These are phyloP conservation scores for Suncus etruscus DNA, from an alignment of 2,113 vertebrate genomes.

Conservation along the genomic window DNA sequence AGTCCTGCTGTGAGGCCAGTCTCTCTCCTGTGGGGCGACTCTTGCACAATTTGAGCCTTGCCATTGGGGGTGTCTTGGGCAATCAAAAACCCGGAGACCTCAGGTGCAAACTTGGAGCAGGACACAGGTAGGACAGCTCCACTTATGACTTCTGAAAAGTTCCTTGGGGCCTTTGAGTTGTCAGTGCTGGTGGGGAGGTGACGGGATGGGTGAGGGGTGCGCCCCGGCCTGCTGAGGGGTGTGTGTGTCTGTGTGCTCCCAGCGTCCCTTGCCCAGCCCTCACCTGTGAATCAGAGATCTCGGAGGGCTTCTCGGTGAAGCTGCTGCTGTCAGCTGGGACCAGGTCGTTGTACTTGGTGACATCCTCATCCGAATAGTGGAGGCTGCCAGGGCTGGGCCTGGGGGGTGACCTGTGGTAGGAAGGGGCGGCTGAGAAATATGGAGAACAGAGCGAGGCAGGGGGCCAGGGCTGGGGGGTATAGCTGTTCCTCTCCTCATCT, in stretches of 20 bases:
- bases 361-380: slow-evolving; percentile 97
- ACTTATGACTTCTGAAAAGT: fast-evolving
- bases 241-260: background rate
- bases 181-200: no score
- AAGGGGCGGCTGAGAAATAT: background rate
- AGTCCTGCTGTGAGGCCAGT: background rate
- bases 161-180: background rate
- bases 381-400: slow-evolving; percentile 97
- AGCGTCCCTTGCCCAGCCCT: slow-evolving; percentile 6
- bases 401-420: slow-evolving; percentile 91
- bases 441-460: no score
- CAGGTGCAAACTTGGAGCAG: background rate
- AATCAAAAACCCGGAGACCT: background rate
- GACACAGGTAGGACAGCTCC: no score
- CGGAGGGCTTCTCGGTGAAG: slow-evolving; percentile 96
- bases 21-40: fast-evolving
- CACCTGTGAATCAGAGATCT: slow-evolving; percentile 98
- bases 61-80: background rate
- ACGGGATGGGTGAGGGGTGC: background rate
- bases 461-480: no score
- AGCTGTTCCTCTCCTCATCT: background rate
- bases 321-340: slow-evolving; percentile 98
- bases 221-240: background rate
- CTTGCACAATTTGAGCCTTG: background rate
- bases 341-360: slow-evolving; percentile 98